Conservation (phyloP, 2,888 invertebrate genomes). For the Syrista parreyssii region DNA sequence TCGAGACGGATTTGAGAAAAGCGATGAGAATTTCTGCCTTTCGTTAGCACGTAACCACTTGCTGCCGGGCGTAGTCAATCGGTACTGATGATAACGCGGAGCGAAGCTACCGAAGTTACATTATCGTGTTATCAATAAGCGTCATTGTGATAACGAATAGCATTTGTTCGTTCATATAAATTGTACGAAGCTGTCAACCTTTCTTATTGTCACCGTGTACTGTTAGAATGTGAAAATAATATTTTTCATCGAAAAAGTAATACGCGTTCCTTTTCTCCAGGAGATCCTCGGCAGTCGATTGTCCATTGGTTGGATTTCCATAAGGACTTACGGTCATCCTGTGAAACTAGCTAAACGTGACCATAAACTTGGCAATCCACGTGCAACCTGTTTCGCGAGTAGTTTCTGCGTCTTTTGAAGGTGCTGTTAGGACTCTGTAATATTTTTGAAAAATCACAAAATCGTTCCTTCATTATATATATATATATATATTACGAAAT, state of each 20-base stretch:
- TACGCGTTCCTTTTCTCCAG: background rate
- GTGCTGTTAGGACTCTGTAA: too few species aligned
- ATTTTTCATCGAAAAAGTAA: background rate
- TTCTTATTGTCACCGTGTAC: too few species aligned
- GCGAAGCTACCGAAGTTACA: background rate
- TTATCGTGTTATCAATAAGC: slow-evolving; percentile 28
- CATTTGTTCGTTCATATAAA: background rate
- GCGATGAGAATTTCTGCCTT: too few species aligned
- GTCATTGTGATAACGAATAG: slow-evolving; percentile 31
- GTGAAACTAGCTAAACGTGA: slow-evolving; percentile 2
- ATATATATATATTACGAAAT: too few species aligned
- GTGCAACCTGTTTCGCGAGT: slow-evolving; percentile 14
- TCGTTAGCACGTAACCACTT: too few species aligned
- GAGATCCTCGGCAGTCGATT: background rate
- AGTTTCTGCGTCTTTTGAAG: background rate
- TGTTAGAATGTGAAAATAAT: too few species aligned
- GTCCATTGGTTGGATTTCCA: background rate
- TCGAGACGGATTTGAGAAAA: too few species aligned
- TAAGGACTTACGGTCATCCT: background rate
- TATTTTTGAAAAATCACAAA: too few species aligned
- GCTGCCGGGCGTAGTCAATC: too few species aligned
- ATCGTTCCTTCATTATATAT: too few species aligned
- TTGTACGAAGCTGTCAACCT: background rate
- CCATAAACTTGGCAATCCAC: slow-evolving; percentile 8
- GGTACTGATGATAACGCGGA: too few species aligned